Percentiles rank a stretch among this genome's conserved stretches.
These are phyloP conservation scores for Periplaneta americana DNA, from an alignment of 1,140 invertebrate genomes.

Conservation along the genomic window DNA sequence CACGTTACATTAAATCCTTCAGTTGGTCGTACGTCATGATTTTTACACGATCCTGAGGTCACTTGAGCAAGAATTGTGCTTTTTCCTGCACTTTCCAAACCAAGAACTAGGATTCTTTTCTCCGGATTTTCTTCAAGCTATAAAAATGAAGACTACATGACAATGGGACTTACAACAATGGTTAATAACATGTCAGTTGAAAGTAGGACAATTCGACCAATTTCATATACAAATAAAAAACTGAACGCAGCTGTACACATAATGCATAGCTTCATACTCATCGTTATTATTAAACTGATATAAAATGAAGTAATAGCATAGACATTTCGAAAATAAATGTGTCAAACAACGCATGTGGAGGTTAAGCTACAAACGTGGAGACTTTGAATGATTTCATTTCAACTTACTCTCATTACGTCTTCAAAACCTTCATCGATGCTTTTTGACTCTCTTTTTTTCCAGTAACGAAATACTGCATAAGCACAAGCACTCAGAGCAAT, in stretches of 20 bases:
- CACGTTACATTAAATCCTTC: constrained; percentile 38
- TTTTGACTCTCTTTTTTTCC: constrained; percentile 37
- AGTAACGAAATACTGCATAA: constrained; percentile 38
- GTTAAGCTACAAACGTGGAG: too few species aligned
- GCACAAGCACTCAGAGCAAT: constrained; percentile 32
- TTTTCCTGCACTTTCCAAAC: constrained; percentile 40
- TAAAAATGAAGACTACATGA: background rate
- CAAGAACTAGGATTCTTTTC: constrained; percentile 36
- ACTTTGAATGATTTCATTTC: background rate
- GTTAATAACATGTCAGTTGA: too few species aligned
- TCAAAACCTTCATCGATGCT: constrained; percentile 42
- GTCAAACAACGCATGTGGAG: too few species aligned
- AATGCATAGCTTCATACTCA: too few species aligned
- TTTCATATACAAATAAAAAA: too few species aligned
- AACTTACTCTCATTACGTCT: constrained; percentile 38
- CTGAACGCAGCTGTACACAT: too few species aligned
- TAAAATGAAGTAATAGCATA: too few species aligned
- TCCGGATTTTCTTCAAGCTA: constrained; percentile 34
- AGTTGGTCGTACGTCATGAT: constrained; percentile 28
- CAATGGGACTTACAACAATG: too few species aligned
- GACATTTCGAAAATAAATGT: too few species aligned
- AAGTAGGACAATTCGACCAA: too few species aligned
- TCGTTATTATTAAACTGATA: too few species aligned
- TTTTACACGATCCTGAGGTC: constrained; percentile 25
- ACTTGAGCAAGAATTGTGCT: constrained; percentile 39